Evolutionary conservation across 2,888 invertebrate species (phyloP), one percentile per base, ranked within the genome.

Genomic region (Acleris emargana): DNA sequence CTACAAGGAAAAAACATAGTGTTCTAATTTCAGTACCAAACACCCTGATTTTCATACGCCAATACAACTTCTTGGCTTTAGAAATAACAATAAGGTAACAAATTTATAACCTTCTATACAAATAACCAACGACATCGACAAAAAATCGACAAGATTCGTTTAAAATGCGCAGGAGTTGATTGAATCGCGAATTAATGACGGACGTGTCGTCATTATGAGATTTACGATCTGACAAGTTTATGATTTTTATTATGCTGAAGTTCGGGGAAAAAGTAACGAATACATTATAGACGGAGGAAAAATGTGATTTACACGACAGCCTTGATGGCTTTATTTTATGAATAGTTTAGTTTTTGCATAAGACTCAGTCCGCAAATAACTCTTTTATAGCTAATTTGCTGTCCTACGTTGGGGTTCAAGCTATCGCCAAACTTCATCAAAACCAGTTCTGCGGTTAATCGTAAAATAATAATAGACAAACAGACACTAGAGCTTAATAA

Each of bases 91-190:
- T 9, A 9, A 22, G 2, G 2, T 9, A 32, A 32, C 9, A 9
- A 9, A 9, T 25, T 25, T 6, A 25, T 25, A 7, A 25, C 25
- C 32, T 32, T 32, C 9, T 9, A 2, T 32, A 32, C 9, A 32
- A 53, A 45, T 38, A 25, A 51, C 38, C 32, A 53, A 58, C 25
- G 25, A 25, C 25, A 25, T 67, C 16, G 45, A 64, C 64, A 62
- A 64, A 66, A 53, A 18, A 52, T 38, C 54, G 55, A 47, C 67
- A 55, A 25, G 25, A 16, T 32, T 49, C 47, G 52, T 74, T 73
- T 70, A 73, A 62, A 68, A 69, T 72, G 68, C 67, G 68, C 71
- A 62, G 42, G 55, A 73, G 64, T 73, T 69, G 72, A 74, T 73
- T 66, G 75, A 74, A 68, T 69, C 67, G 25, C 25, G 25, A 25